These are phyloP conservation scores for Orthosia gothica DNA, from an alignment of 2,888 invertebrate genomes.

Conservation along the genomic window DNA sequence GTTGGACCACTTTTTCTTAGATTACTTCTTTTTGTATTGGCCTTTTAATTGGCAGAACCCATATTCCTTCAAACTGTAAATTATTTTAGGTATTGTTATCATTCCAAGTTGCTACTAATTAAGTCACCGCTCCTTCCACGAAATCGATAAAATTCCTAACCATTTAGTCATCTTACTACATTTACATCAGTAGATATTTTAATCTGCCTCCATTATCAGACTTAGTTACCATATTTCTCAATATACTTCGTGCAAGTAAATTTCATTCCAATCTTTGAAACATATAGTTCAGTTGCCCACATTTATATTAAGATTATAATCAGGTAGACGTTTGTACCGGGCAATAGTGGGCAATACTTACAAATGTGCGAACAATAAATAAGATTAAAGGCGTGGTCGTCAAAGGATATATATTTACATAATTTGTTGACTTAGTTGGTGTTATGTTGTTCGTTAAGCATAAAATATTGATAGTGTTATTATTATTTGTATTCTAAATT, in stretches of 20 bases:
- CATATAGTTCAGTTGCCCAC: conserved; percentile 51
- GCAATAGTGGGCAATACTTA: conserved; percentile 37
- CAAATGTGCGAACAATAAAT: conserved; percentile 54
- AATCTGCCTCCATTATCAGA: conserved; percentile 35
- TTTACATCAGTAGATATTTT: conserved; percentile 21
- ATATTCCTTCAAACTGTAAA: not conserved
- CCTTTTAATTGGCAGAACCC: not conserved
- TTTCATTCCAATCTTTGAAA: conserved; percentile 50
- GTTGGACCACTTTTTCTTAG: too few relatives aligned
- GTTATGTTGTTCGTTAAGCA: not conserved
- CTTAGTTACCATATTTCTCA: conserved; percentile 57
- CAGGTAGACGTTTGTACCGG: conserved; percentile 36
- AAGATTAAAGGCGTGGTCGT: conserved; percentile 53
- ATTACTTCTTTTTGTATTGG: not conserved
- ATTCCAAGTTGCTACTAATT: not conserved
- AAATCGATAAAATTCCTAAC: conserved; percentile 31
- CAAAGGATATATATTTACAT: conserved; percentile 53
- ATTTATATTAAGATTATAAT: conserved; percentile 59
- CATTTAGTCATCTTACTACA: conserved; percentile 36
- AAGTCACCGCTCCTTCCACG: not conserved
- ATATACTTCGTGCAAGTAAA: conserved; percentile 47
- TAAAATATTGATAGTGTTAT: conserved; percentile 24
- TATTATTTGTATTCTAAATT: conserved; percentile 21
- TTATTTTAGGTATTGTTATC: not conserved
- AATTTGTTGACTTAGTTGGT: conserved; percentile 33